Evolutionary conservation across 2,113 vertebrate species (phyloP), one percentile per base, ranked within the genome.

Genomic region (Stictonetta naevosa): DNA sequence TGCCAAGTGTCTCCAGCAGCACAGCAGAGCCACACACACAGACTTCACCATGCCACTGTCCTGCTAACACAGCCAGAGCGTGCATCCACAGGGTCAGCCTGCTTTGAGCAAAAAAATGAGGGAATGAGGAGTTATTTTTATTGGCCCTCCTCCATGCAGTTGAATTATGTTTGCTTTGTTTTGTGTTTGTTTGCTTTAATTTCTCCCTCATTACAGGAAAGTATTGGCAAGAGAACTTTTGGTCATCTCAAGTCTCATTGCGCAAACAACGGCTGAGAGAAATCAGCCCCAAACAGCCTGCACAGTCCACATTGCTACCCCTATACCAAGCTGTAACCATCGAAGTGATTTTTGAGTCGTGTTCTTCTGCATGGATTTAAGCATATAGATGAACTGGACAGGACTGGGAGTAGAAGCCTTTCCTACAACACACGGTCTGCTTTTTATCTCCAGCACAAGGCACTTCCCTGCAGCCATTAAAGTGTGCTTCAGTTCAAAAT

Each of bases 181-280:
- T 71, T 11, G 44, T 5, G n/a, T 79, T 90, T 95, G 79, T 96
- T 96, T 96, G 53, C 73, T 94, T 94, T 95, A 90, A 92, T 85
- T 96, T 92, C 8, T 73, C 19, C 11, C n/a, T 94, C n/a, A 73
- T 95, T 94, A 82, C 62, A 94, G 83, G 67, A 90, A 95, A 94
- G 31, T 42, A 69, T 2, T 84, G 55, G 62, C 80, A 89, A 85
- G 53, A 79, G 38, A 69, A 59, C 74, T 87, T 69, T 22, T 40
- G 74, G 62, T 66, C 62, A 75, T 68, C 74, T 87, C 67, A 81
- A 59, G 29, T 71, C 83, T 69, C 68, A n/a, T 75, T 67, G 69
- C 36, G 34, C 44, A 83, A 82, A 73, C 64, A 91, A 52, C 46
- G 36, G 28, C 36, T 71, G 67, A 29, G 31, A 92, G 44, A 84